Evolutionary conservation across 2,888 invertebrate species (phyloP).

Genomic region (Flexamia atlantica): DNA sequence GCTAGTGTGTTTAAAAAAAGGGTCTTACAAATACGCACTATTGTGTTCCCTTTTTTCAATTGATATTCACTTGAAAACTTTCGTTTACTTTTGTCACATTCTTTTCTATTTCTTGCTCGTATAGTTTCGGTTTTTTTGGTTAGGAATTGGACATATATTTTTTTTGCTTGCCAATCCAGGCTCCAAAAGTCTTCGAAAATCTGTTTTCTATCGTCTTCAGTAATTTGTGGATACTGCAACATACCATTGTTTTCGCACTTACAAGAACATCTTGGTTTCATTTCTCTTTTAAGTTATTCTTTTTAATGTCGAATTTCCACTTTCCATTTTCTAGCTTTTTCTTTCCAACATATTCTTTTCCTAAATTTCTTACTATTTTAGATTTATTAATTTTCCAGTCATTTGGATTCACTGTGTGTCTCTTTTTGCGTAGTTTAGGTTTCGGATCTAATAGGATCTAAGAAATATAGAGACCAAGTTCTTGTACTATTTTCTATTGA

Average conservation of each 20-base stretch:
- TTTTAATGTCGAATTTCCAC: not conserved
- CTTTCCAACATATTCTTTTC: not conserved
- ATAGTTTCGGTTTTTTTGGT: not conserved
- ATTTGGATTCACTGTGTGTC: not conserved
- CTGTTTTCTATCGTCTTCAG: constrained; percentile 3
- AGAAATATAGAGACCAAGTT: no score
- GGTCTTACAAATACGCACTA: not conserved
- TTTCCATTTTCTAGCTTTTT: no score
- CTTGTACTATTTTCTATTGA: no score
- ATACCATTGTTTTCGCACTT: not conserved
- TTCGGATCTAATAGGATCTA: no score
- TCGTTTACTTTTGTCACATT: not conserved
- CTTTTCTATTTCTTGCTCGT: not conserved
- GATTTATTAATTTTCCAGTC: not conserved
- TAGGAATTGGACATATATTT: constrained; percentile 14
- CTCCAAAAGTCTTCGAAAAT: constrained; percentile 5
- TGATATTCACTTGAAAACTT: not conserved
- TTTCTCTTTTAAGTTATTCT: not conserved
- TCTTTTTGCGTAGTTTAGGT: not conserved
- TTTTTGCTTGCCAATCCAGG: constrained; percentile 24
- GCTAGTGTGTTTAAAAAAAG: constrained; percentile 12
- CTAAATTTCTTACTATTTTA: not conserved
- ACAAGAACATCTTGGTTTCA: not conserved
- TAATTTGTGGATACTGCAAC: not conserved
- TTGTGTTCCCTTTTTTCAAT: constrained; percentile 15